Base-by-base conservation (phyloP, 2,113 vertebrate genomes). In the Sinocyclocheilus rhinocerous region DNA sequence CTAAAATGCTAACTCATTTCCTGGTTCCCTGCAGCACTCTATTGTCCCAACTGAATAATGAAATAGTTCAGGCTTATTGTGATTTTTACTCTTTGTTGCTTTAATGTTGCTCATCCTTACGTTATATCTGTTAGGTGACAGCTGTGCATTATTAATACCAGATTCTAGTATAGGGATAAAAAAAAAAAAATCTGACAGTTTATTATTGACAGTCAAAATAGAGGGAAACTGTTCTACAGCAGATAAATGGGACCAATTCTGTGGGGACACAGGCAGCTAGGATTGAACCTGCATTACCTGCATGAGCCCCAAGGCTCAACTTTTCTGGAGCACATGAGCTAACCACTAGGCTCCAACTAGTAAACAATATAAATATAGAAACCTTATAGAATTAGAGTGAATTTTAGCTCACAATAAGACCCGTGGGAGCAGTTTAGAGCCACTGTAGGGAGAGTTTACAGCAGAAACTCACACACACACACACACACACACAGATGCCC, bases 371-470 rank as follows among this genome's bases (percentile, higher is more conserved):
- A 16, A 70, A 52, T 76, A 57, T 45, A 33, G 6, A 84, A 57
- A 45, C 29, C 65, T 61, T 61, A 24, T 33, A 75, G 75, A 81
- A 55, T 55, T 1, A 18, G 52, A 55, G 52, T 55, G 52, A 18
- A 61, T 73, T 77, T 20, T 8, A 29, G 39, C 48, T 24, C 84
- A 67, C 42, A 57, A n/a, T 50, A 33, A 84, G 75, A 76, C 75
- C 16, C 45, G 92, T 89, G 91, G 94, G 95, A 94, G 93, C 61
- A 26, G 26, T 94, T 95, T 93, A 93, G 93, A 89, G 86, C 94
- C 94, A 96, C 96, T 96, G 95, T 94, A 94, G 96, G 97, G 96
- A 95, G 95, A 97, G 96, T 95, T 98, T 98, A 96, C 93, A 93
- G 92, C 55, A 75, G 50, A 50, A 42, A 69, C 73, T 75, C 76